Percentiles rank a stretch among this genome's conserved stretches.
These are phyloP conservation scores for Folsomia candida DNA, from an alignment of 2,888 invertebrate species.

Conservation along the genomic window DNA sequence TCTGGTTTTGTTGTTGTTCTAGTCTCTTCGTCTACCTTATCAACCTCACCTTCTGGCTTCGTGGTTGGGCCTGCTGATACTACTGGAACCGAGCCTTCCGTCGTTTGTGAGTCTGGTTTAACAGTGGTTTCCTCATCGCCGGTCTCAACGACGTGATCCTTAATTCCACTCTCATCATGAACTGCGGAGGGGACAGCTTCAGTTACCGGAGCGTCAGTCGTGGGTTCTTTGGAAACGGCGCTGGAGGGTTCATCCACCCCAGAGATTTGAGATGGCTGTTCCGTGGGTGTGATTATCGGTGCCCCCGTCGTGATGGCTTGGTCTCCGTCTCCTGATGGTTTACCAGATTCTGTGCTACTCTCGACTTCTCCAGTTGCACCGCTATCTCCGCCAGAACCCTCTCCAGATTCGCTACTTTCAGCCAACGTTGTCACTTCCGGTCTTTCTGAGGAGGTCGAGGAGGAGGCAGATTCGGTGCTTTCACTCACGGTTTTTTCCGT, in stretches of 20 bases:
- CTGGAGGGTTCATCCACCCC: neutral
- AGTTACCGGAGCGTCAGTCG: neutral
- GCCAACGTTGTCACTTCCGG: neutral
- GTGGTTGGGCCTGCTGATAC: neutral
- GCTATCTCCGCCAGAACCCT: neutral
- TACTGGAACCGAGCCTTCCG: too few relatives aligned
- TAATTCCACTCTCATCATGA: neutral
- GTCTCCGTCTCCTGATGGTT: neutral
- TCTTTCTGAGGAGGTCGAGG: neutral
- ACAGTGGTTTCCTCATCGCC: neutral
- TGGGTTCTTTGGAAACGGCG: neutral
- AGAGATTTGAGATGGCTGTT: neutral
- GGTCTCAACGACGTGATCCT: neutral
- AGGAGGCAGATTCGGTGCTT: neutral
- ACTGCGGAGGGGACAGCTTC: neutral
- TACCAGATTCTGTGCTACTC: neutral
- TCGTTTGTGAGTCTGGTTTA: neutral
- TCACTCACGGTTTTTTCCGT: neutral
- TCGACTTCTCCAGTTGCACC: neutral
- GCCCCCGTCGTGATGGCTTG: neutral
- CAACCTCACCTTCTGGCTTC: neutral
- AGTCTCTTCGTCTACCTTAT: neutral
- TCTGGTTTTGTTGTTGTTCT: neutral
- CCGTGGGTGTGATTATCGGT: constrained; percentile 9
- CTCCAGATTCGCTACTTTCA: neutral